A percentile compares a stretch with the other conserved stretches of the same genome.
Conservation (phyloP, 2,113 vertebrate species). For the Grammomys dolichurus region DNA sequence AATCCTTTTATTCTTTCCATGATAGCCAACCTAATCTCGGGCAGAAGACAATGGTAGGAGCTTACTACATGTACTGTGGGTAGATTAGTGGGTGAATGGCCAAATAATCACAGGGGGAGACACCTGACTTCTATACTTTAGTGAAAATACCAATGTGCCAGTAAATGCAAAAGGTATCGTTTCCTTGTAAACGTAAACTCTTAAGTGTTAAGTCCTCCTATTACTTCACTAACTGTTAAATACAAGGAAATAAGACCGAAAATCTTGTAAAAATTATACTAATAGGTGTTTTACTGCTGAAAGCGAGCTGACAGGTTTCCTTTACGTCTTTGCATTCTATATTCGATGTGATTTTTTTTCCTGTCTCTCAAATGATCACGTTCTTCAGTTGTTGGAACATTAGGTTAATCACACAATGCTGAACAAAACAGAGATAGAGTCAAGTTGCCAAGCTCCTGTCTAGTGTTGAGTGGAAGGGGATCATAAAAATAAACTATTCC, state of each 20-base stretch:
- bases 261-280: not conserved
- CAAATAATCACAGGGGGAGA: no score
- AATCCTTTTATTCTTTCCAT: not conserved
- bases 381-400: constrained; percentile 20
- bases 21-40: not conserved
- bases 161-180: not conserved
- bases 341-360: not conserved
- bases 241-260: not conserved
- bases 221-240: not conserved
- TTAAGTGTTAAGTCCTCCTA: not conserved
- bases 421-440: constrained; percentile 48
- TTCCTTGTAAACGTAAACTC: not conserved
- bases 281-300: constrained; percentile 31
- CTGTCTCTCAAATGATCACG: constrained; percentile 21
- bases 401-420: constrained; percentile 54
- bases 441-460: constrained; percentile 52
- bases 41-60: not conserved
- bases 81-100: not conserved
- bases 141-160: not conserved
- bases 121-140: not conserved
- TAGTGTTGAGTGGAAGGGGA: not conserved
- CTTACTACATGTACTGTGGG: not conserved
- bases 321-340: not conserved
- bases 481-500: constrained; percentile 50
- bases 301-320: not conserved